These are phyloP conservation scores for Ochropacha duplaris DNA, from an alignment of 2,888 invertebrate genomes.

Conservation along the genomic window DNA sequence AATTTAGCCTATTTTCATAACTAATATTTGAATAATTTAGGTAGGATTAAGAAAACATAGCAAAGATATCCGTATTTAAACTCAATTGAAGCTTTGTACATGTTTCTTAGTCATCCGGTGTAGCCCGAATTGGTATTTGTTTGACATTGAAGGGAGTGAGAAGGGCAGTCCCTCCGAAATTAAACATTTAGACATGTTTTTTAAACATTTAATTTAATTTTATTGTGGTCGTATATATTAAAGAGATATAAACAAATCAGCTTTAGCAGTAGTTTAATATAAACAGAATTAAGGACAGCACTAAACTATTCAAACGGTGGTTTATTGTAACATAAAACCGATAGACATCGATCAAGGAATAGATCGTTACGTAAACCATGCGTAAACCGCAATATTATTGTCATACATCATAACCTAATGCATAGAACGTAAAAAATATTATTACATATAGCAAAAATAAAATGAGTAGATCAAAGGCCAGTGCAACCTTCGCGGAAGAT, in stretches of 20 bases:
- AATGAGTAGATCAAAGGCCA: constrained; percentile 55
- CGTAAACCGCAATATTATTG: constrained; percentile 48
- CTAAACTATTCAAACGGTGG: constrained; percentile 48
- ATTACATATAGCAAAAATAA: constrained; percentile 44
- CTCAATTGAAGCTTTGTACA: background rate
- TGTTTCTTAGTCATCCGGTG: constrained; percentile 4
- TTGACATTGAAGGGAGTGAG: background rate
- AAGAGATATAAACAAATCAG: constrained; percentile 33
- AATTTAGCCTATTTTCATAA: too few species aligned
- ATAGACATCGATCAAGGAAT: constrained; percentile 34
- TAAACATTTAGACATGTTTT: background rate
- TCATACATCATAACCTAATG: constrained; percentile 41
- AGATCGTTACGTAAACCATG: constrained; percentile 47
- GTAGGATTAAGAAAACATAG: too few species aligned
- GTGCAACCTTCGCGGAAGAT: constrained; percentile 66
- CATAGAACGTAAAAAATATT: constrained; percentile 36
- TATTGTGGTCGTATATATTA: background rate
- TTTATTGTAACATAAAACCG: constrained; percentile 62
- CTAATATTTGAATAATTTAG: too few species aligned
- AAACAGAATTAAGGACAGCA: constrained; percentile 49
- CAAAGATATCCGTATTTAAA: background rate
- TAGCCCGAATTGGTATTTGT: background rate
- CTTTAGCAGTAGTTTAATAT: constrained; percentile 40
- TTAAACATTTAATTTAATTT: background rate
- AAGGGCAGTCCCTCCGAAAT: background rate